These are phyloP conservation scores for Dasypolia templi DNA, from an alignment of 2,888 invertebrate genomes.

Conservation along the genomic window DNA sequence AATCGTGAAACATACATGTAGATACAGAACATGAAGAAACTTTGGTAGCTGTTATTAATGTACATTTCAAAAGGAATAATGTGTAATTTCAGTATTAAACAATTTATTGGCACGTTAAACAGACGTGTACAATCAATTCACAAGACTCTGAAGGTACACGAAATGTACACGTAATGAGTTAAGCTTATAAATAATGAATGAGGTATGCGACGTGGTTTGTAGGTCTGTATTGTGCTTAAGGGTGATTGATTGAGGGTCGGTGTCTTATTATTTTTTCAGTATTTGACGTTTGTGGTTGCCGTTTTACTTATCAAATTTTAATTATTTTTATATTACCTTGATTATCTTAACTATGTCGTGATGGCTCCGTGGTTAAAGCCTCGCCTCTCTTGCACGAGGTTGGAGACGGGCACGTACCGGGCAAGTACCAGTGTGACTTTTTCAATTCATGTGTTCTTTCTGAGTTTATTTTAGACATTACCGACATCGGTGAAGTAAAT, in stretches of 20 bases:
- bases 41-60: conserved; percentile 22
- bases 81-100: conserved; percentile 43
- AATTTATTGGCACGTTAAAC: conserved; percentile 50
- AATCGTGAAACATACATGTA: conserved; percentile 26
- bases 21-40: conserved; percentile 41
- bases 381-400: too few species aligned
- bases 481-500: too few species aligned
- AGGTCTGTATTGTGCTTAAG: conserved; percentile 58
- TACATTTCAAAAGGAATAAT: conserved; percentile 45
- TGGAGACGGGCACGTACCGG: too few species aligned
- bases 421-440: too few species aligned
- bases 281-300: conserved; percentile 32
- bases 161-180: conserved; percentile 61
- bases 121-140: conserved; percentile 50
- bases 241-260: conserved; percentile 52
- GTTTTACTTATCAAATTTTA: too few species aligned
- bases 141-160: conserved; percentile 43
- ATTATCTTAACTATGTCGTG: too few species aligned
- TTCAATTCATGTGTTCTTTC: too few species aligned
- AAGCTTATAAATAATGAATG: conserved; percentile 61
- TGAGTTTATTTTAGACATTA: too few species aligned
- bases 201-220: conserved; percentile 57
- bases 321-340: too few species aligned
- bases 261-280: conserved; percentile 28
- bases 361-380: too few species aligned